These are phyloP conservation scores for Drymodes brunneopygia DNA, from an alignment of 2,113 vertebrate genomes.

Conservation along the genomic window DNA sequence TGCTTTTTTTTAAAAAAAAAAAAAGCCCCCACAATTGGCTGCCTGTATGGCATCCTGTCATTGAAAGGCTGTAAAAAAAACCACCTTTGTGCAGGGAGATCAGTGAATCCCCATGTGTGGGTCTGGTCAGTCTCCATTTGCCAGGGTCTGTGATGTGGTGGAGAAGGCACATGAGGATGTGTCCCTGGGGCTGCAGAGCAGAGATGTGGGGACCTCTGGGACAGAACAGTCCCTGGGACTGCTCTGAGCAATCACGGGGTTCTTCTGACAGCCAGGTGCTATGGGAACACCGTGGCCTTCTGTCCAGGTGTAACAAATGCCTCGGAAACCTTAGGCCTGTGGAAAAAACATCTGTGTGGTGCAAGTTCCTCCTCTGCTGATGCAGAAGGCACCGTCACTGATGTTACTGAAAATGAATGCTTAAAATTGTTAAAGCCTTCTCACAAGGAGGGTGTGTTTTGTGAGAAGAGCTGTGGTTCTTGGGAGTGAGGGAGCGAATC, in stretches of 20 bases:
- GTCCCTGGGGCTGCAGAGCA: background rate
- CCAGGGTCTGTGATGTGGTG: background rate
- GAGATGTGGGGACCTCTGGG: rapidly evolving
- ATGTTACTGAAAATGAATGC: background rate
- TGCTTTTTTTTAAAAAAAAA: background rate
- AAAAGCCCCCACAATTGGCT: background rate
- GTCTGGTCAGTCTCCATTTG: background rate
- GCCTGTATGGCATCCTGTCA: background rate
- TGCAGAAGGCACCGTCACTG: background rate
- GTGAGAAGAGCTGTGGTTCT: background rate
- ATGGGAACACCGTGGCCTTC: background rate
- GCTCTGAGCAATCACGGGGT: background rate
- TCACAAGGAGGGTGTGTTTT: background rate
- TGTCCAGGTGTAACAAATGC: background rate
- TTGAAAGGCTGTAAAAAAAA: background rate
- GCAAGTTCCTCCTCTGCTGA: background rate
- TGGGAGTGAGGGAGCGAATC: background rate
- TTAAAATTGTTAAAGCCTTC: background rate
- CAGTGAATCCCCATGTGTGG: background rate
- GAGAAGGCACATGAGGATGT: background rate
- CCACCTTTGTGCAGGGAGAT: background rate
- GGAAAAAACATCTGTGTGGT: background rate
- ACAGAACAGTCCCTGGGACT: background rate
- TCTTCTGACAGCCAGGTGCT: background rate
- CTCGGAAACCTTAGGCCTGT: background rate